phyloP scores from a whole-genome alignment of 2,113 vertebrate genomes.

The Centropristis striata region DNA sequence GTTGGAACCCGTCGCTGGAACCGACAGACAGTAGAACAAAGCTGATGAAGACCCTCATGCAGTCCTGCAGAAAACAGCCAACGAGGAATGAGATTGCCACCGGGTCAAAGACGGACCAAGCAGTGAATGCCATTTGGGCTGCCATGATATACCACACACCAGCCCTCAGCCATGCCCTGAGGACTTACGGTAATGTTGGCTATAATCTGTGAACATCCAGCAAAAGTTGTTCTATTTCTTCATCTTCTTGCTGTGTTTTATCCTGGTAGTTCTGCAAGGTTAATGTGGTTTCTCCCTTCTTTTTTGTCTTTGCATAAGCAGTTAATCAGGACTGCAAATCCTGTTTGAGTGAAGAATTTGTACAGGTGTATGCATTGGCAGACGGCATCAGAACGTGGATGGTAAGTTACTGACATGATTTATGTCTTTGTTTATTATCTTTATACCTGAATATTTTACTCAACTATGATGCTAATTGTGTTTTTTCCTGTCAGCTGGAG shows the following conservation, averaged over 20 bases:
- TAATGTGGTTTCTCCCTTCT: background rate
- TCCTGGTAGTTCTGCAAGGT: background rate
- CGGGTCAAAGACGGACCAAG: conserved; percentile 94
- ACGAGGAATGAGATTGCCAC: conserved; percentile 91
- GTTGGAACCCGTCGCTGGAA: conserved; percentile 93
- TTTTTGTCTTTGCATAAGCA: conserved; percentile 71
- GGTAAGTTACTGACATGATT: conserved; percentile 84
- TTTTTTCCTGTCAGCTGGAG: conserved; percentile 88
- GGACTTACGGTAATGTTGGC: conserved; percentile 89
- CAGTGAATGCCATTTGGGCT: conserved; percentile 97
- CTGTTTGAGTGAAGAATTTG: conserved; percentile 90
- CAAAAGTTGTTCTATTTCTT: background rate
- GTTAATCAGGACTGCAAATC: conserved; percentile 90
- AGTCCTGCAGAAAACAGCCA: conserved; percentile 92
- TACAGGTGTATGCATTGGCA: conserved; percentile 92
- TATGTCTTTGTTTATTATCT: background rate
- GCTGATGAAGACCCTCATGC: conserved; percentile 90
- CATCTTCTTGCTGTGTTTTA: background rate
- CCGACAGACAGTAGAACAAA: conserved; percentile 88
- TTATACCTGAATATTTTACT: background rate
- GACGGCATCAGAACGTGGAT: conserved; percentile 98
- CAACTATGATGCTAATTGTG: background rate
- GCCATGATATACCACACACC: conserved; percentile 97
- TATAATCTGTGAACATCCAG: background rate
- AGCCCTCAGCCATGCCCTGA: conserved; percentile 90